Conservation (phyloP, 2,113 vertebrate species). For the Aleadryas rufinucha region DNA sequence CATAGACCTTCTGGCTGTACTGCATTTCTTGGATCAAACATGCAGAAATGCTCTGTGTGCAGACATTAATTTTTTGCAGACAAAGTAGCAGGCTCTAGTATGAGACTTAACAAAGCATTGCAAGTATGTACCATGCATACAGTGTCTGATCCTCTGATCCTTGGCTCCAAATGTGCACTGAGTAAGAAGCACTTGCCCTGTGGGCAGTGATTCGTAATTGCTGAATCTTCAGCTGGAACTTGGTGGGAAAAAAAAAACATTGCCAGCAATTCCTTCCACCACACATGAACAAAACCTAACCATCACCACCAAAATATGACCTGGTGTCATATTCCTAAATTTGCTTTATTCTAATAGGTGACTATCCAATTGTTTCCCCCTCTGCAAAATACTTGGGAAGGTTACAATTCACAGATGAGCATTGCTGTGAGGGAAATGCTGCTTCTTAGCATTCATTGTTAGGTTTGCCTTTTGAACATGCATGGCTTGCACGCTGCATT, state of each 20-base stretch:
- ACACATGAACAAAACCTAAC: background rate
- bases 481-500: background rate
- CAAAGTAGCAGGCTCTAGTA: background rate
- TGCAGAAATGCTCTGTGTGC: background rate
- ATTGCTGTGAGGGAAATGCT: background rate
- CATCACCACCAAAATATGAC: background rate
- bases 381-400: background rate
- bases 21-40: background rate
- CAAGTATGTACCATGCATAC: rapidly evolving
- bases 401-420: background rate
- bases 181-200: background rate
- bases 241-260: rapidly evolving
- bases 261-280: background rate
- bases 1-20: background rate
- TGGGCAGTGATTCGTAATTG: background rate
- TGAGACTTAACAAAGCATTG: background rate
- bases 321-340: background rate
- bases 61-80: background rate
- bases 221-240: background rate
- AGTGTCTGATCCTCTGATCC: background rate
- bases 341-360: background rate
- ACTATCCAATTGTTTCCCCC: background rate
- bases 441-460: background rate
- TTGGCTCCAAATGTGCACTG: background rate
- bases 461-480: background rate